Evolutionary conservation across 2,888 invertebrate genomes (phyloP), one percentile per base, ranked within the genome.

Genomic region (Ormia ochracea): DNA sequence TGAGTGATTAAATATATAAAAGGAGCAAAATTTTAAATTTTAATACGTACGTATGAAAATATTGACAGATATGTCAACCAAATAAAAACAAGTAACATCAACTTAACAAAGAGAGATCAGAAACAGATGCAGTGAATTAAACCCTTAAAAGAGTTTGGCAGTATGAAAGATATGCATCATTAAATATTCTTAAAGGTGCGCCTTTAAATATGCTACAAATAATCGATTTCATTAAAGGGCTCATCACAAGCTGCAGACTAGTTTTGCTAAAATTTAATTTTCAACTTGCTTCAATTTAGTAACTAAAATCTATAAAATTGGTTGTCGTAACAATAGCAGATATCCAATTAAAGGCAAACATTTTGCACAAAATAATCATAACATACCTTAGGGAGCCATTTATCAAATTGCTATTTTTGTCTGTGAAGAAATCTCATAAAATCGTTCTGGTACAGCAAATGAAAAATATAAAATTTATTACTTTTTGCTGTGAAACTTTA

Each of bases 1-100:
- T 58, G 74, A 78, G 75, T 73, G 78, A 81, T 81, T 81, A 81
- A 76, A 78, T 72, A 81, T 78, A 72, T 43, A 68, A 78, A 45
- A 45, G 12, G n/a, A n/a, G n/a, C n/a, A 50, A 75, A 41, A 75
- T 56, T 66, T 58, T 63, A 68, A 12, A 66, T 41, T 66, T 75
- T 59, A 26, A 26, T 50, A 50, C 70, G 74, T 59, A 75, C 70
- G 59, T 72, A 66, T 61, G 61, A 63, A 68, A 78, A 74, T 78
- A 79, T 72, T 79, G 80, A 72, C 75, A 75, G 54, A 72, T 26
- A 59, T 59, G 69, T 74, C 69, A 79, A 52, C 2, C 52, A 59
- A 66, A 59, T 50, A 61, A 54, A 68, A 73, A 65, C n/a, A 48
- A 36, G 12, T 48, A 36, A 33, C 36, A 33, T 3, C 21, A n/a